Percentiles rank a stretch among this genome's conserved stretches.
phyloP scores from a whole-genome alignment of 2,113 vertebrate genomes.

The Cricetomys ansorgei region DNA sequence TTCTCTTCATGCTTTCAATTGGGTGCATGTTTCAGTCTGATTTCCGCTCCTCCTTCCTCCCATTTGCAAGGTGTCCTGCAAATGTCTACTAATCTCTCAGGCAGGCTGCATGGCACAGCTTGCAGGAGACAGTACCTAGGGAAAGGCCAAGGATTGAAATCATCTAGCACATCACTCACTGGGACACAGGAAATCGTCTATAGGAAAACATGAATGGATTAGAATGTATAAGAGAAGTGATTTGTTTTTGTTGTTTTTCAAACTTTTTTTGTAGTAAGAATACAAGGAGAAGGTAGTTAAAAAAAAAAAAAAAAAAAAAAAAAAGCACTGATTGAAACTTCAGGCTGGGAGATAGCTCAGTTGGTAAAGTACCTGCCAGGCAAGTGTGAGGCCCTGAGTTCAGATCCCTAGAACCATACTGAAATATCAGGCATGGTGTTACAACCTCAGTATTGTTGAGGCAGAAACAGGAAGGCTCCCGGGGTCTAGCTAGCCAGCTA shows the following conservation, averaged over 20 bases:
- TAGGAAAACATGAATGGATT: background rate
- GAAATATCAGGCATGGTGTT: background rate
- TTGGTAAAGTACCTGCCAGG: background rate
- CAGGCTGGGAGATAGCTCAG: background rate
- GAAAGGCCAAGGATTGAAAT: background rate
- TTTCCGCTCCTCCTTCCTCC: constrained; percentile 55
- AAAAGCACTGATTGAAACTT: background rate
- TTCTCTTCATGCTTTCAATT: constrained; percentile 69
- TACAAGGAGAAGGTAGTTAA: background rate
- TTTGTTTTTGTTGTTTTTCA: background rate
- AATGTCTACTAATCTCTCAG: constrained; percentile 1
- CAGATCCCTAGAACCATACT: background rate
- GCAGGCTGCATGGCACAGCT: background rate
- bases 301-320: background rate
- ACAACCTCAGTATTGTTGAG: background rate
- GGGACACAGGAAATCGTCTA: background rate
- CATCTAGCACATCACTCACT: background rate
- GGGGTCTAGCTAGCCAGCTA: background rate
- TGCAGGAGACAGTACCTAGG: background rate
- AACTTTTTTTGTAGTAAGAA: background rate
- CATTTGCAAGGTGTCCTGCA: constrained; percentile 54
- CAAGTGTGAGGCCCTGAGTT: background rate
- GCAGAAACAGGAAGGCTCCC: background rate
- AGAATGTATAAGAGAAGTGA: background rate
- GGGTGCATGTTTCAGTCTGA: constrained; percentile 32